These are phyloP conservation scores for Ceratosolen fusciceps DNA, from an alignment of 1,140 invertebrate species.

Conservation along the genomic window DNA sequence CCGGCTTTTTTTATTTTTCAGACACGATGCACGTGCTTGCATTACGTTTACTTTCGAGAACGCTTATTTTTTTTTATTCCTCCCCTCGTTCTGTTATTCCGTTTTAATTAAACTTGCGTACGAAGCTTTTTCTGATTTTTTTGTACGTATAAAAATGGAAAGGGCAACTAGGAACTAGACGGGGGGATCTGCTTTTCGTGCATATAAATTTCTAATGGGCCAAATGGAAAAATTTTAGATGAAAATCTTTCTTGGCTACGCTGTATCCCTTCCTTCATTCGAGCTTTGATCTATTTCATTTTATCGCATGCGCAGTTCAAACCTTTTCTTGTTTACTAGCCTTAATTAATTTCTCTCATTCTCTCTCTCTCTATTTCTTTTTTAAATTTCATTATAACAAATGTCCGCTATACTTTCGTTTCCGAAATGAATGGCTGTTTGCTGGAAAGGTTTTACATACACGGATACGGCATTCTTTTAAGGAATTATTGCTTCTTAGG, in stretches of 20 bases:
- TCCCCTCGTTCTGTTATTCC: slow-evolving; percentile 30
- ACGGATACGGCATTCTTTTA: slow-evolving; percentile 26
- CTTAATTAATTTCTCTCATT: no score
- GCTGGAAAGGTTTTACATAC: background rate
- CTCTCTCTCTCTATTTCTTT: background rate
- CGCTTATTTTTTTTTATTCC: slow-evolving; percentile 28
- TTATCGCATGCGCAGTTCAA: slow-evolving; percentile 7
- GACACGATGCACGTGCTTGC: background rate
- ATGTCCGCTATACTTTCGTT: background rate
- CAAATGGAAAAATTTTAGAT: slow-evolving; percentile 36
- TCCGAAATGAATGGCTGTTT: slow-evolving; percentile 28
- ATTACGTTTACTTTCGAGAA: slow-evolving; percentile 15
- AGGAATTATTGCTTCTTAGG: slow-evolving; percentile 32
- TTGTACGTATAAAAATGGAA: background rate
- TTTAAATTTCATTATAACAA: no score
- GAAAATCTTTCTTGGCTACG: slow-evolving; percentile 26
- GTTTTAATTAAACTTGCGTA: slow-evolving; percentile 39
- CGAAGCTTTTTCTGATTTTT: slow-evolving; percentile 35
- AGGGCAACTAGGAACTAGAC: background rate
- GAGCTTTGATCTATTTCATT: slow-evolving; percentile 25
- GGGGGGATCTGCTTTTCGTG: background rate
- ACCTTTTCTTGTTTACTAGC: slow-evolving; percentile 12
- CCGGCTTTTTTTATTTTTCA: slow-evolving; percentile 32
- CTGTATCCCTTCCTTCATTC: background rate
- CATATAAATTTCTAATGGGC: slow-evolving; percentile 34